These are phyloP conservation scores for Platichthys flesus DNA, from an alignment of 2,113 vertebrate species.

Conservation along the genomic window DNA sequence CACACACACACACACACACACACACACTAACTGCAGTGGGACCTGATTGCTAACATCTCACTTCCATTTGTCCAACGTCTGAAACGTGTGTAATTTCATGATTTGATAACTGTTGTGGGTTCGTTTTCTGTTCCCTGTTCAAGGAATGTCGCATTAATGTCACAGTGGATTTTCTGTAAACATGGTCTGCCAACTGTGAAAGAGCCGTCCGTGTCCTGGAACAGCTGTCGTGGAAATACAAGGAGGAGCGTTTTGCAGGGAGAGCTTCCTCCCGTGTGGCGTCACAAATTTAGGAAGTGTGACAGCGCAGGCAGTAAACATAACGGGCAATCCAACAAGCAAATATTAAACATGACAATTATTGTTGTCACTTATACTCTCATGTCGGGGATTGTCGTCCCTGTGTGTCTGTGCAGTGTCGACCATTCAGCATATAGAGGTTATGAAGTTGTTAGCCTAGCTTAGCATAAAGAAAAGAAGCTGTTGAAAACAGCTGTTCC, in stretches of 20 bases:
- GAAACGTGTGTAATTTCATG: slow-evolving; percentile 1
- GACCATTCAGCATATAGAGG: background rate
- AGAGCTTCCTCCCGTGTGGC: slow-evolving; percentile 1
- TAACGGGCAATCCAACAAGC: slow-evolving; percentile 17
- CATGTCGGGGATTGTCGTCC: background rate
- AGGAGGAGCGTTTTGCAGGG: too few relatives aligned
- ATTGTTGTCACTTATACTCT: slow-evolving; percentile 12
- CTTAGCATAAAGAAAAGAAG: too few relatives aligned
- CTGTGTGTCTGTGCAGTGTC: background rate
- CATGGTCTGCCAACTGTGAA: slow-evolving; percentile 7
- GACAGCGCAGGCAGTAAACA: slow-evolving; percentile 29
- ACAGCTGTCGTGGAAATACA: background rate
- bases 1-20: background rate
- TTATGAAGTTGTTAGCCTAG: too few relatives aligned
- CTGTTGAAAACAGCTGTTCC: too few relatives aligned
- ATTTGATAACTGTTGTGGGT: background rate
- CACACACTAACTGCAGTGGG: slow-evolving; percentile 1
- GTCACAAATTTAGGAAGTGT: slow-evolving; percentile 37
- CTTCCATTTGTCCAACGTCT: slow-evolving; percentile 17
- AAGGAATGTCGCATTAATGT: slow-evolving; percentile 3
- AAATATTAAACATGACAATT: slow-evolving; percentile 27
- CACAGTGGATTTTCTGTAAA: slow-evolving; percentile 26
- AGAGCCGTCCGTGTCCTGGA: background rate
- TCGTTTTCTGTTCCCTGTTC: slow-evolving; percentile 4
- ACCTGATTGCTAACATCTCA: slow-evolving; percentile 19